phyloP scores from a whole-genome alignment of 2,113 vertebrate genomes.

The Myotis brandtii region DNA sequence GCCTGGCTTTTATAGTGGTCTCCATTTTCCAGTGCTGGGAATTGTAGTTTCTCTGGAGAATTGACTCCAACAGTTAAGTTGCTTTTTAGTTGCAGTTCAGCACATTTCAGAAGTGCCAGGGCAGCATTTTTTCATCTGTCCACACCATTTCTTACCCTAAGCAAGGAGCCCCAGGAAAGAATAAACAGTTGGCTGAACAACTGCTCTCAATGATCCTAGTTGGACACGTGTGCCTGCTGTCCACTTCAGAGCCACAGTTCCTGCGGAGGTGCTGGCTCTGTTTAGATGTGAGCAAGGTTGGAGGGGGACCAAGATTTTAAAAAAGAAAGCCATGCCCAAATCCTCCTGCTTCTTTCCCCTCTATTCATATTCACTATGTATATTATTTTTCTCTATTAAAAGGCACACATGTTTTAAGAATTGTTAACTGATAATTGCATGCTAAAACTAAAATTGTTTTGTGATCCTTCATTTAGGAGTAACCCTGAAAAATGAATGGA shows the following conservation, averaged over 20 bases:
- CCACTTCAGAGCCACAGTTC: not conserved
- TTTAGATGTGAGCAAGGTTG: not conserved
- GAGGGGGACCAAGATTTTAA: not conserved
- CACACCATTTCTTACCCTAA: not conserved
- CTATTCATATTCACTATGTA: not conserved
- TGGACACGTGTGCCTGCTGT: not conserved
- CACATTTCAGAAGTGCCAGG: not conserved
- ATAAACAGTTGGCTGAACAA: constrained; percentile 31
- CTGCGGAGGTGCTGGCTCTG: not conserved
- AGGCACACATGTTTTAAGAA: not conserved
- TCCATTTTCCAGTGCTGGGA: constrained; percentile 5
- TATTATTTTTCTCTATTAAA: not conserved
- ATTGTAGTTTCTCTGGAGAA: constrained; percentile 42
- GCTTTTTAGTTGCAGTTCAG: not conserved
- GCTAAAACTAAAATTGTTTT: not conserved
- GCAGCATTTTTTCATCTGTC: constrained; percentile 27
- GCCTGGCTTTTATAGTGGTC: not conserved
- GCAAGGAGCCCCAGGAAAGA: not conserved
- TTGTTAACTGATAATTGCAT: not conserved
- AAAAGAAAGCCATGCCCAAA: not conserved
- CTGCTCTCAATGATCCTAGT: not conserved
- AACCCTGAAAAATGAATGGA: not conserved
- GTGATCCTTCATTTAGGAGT: not conserved
- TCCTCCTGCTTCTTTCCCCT: not conserved
- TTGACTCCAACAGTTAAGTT: not conserved